Base-by-base conservation (phyloP, 30 jellyfish, hydroid and myxozoan species). In the Hydractinia echinata region DNA sequence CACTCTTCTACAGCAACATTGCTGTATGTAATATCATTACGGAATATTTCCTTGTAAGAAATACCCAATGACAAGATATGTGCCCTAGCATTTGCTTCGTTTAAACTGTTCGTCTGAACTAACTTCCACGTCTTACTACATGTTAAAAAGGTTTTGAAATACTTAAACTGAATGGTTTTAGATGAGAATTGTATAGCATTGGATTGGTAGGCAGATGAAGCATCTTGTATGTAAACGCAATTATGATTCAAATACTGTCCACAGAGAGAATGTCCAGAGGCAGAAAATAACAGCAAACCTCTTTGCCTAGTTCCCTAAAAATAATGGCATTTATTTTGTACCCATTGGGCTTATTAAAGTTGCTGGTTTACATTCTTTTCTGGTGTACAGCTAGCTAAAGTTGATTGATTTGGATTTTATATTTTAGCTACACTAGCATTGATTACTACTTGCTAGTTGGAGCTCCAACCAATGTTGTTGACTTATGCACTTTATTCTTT, bases 31-130 rank as follows among this genome's bases (percentile, higher is more conserved):
- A 76, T 20, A 6, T 76, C 84, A 49, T 51, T 53, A 49, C 61
- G 55, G 55, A 76, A 76, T 30, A 30, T 2, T 6, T 77, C 77
- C 15, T 15, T 10, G 52, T 39, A 7, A 0, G 52, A 19, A 16
- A 76, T 19, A 30, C 84, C 84, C 49, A 54, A 5, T 3, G 84
- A 76, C 10, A 76, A 18, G 0, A 76, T 49, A 4, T 5, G 4
- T 8, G 84, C 81, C 7, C 77, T 77, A 5, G 84, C 84, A 15
- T 16, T 18, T 5, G 84, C 16, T 76, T 76, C 84, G 19, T 6
- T 16, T 50, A 76, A 21, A 14, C 21, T 53, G n/a, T 19, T 18
- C 19, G 72, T 21, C 49, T 55, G 10, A 7, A 50, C 84, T 55
- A 51, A 76, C 19, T 54, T 51, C 84, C 84, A 76, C 30, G 10